A percentile compares a stretch with the other conserved stretches of the same genome.
These are phyloP conservation scores for Oryzias celebensis DNA, from an alignment of 2,113 vertebrate species.

Conservation along the genomic window DNA sequence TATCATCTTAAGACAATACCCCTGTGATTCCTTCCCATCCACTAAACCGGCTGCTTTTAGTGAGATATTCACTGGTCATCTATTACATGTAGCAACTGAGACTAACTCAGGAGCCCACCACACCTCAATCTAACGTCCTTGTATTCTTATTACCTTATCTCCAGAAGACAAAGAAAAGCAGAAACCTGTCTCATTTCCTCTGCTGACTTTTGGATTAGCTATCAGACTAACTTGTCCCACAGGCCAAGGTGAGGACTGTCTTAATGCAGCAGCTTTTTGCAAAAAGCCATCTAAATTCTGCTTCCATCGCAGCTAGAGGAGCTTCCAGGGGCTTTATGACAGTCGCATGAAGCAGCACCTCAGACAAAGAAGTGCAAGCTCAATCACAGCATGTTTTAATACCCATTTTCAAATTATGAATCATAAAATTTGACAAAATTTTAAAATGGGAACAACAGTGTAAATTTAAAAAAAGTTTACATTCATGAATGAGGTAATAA, in stretches of 20 bases:
- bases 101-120: slow-evolving; percentile 33
- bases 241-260: slow-evolving; percentile 69
- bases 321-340: slow-evolving; percentile 38
- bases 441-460: too few species aligned
- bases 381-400: slow-evolving; percentile 55
- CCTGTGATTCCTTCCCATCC: slow-evolving; percentile 32
- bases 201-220: slow-evolving; percentile 68
- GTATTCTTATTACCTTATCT: slow-evolving; percentile 72
- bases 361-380: slow-evolving; percentile 72
- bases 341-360: slow-evolving; percentile 38
- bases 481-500: too few species aligned
- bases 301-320: slow-evolving; percentile 65
- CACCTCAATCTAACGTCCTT: slow-evolving; percentile 53
- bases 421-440: background rate
- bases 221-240: slow-evolving; percentile 43
- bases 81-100: slow-evolving; percentile 37
- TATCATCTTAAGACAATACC: slow-evolving; percentile 72
- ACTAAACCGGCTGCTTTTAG: slow-evolving; percentile 44
- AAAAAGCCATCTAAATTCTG: slow-evolving; percentile 75
- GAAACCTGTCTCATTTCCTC: slow-evolving; percentile 67
- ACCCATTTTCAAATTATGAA: slow-evolving; percentile 5
- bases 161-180: slow-evolving; percentile 48
- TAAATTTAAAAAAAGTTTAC: too few species aligned
- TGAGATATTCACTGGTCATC: slow-evolving; percentile 61
- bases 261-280: slow-evolving; percentile 70